phyloP scores from a whole-genome alignment of 2,888 invertebrate genomes.

The Drosophila kokeensis region DNA sequence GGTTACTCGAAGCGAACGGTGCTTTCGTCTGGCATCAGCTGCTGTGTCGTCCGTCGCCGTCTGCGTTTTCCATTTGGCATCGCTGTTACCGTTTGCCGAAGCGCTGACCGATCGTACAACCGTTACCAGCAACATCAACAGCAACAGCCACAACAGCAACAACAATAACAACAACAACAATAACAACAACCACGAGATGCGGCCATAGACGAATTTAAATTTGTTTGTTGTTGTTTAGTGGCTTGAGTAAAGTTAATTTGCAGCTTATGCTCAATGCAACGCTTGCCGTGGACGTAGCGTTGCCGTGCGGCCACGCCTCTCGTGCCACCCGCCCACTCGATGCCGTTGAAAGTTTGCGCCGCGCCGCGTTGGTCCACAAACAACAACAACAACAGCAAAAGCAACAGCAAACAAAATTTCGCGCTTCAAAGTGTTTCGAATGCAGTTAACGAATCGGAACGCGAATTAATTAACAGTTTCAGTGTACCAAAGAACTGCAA shows the following conservation, averaged over 20 bases:
- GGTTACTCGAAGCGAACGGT: conserved; percentile 84
- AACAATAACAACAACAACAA: conserved; percentile 27
- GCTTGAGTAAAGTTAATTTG: conserved; percentile 17
- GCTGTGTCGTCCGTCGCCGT: conserved; percentile 29
- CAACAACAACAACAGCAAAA: conserved; percentile 36
- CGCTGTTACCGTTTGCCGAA: conserved; percentile 66
- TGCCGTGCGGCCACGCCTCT: conserved; percentile 52
- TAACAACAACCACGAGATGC: conserved; percentile 47
- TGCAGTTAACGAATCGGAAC: conserved; percentile 83
- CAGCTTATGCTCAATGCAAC: conserved; percentile 57
- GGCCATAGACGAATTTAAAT: conserved; percentile 54
- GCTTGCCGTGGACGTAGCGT: conserved; percentile 35
- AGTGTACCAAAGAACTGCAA: conserved; percentile 77
- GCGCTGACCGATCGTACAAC: conserved; percentile 50
- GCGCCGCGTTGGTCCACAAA: conserved; percentile 50
- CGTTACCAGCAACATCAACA: conserved; percentile 57
- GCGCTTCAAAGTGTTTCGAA: conserved; percentile 79
- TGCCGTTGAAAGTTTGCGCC: conserved; percentile 49
- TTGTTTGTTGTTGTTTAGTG: conserved; percentile 35
- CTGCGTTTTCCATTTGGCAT: conserved; percentile 27
- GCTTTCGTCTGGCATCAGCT: conserved; percentile 62
- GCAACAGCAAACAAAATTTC: conserved; percentile 64
- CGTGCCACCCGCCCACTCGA: conserved; percentile 38
- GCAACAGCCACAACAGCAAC: conserved; percentile 17
- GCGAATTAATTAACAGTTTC: conserved; percentile 79